Evolutionary conservation across 2,888 invertebrate species (phyloP).

Genomic region (Phoenoteleia sp.): DNA sequence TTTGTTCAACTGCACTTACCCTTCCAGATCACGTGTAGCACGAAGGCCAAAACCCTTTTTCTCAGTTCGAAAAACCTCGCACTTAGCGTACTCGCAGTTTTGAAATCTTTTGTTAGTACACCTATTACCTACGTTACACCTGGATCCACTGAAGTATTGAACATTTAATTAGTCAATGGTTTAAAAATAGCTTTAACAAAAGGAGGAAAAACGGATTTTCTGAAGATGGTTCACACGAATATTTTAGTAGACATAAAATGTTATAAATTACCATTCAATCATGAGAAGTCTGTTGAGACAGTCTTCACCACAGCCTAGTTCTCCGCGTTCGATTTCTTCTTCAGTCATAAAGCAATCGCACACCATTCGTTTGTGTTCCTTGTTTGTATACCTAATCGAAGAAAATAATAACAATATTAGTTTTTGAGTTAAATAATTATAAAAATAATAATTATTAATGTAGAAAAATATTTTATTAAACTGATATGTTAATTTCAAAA

Average conservation of each 20-base stretch:
- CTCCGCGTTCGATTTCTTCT: slow-evolving; percentile 95
- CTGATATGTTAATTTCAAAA: too few relatives aligned
- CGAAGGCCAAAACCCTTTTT: slow-evolving; percentile 98
- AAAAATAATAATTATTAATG: slow-evolving; percentile 49
- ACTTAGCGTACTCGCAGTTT: slow-evolving; percentile 93
- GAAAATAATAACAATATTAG: too few relatives aligned
- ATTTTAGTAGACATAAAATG: too few relatives aligned
- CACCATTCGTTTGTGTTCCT: slow-evolving; percentile 97
- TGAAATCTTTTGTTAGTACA: slow-evolving; percentile 99
- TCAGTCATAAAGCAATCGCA: slow-evolving; percentile 98
- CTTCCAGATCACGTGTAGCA: slow-evolving; percentile 91
- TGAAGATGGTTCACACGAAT: too few relatives aligned
- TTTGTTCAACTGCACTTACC: too few relatives aligned
- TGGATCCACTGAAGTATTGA: slow-evolving; percentile 94
- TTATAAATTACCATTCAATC: slow-evolving; percentile 96
- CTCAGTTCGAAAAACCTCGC: slow-evolving; percentile 96
- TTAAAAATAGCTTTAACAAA: too few relatives aligned
- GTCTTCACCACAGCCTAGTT: slow-evolving; percentile 97
- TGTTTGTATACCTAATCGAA: slow-evolving; percentile 92
- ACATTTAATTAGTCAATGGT: slow-evolving; percentile 1
- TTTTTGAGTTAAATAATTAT: too few relatives aligned
- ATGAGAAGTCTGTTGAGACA: slow-evolving; percentile 98
- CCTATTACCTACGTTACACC: slow-evolving; percentile 95
- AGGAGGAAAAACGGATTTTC: too few relatives aligned
- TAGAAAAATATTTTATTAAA: slow-evolving; percentile 1